phyloP scores from a whole-genome alignment of 30 jellyfish, hydroid and myxozoan species.

The Calvadosia cruxmelitensis region DNA sequence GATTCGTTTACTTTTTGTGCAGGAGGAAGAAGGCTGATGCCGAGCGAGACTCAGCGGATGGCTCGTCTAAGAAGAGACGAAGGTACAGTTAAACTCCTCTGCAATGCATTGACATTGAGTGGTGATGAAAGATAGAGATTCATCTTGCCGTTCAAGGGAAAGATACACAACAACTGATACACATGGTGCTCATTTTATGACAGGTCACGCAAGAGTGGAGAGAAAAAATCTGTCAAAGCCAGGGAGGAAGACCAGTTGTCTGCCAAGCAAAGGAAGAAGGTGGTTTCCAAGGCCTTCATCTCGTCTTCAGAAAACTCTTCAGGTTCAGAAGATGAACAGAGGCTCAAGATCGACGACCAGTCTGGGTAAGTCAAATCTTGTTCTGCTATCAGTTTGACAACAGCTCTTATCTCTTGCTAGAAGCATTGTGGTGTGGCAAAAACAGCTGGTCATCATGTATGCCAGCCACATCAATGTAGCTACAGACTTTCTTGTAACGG shows the following conservation, averaged over 20 bases:
- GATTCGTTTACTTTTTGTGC: neutral
- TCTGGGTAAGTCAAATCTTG: neutral
- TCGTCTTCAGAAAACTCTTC: slow-evolving; percentile 88
- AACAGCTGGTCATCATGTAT: neutral
- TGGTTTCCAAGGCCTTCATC: slow-evolving; percentile 73
- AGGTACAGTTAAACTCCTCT: neutral
- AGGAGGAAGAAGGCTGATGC: slow-evolving; percentile 22
- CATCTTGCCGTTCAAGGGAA: too few relatives aligned
- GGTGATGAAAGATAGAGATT: too few relatives aligned
- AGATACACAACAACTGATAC: too few relatives aligned
- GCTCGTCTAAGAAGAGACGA: slow-evolving; percentile 23
- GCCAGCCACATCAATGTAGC: neutral
- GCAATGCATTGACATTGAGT: too few relatives aligned
- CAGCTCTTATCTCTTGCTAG: neutral
- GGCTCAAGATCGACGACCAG: neutral
- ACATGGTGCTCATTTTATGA: too few relatives aligned
- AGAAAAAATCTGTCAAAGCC: slow-evolving; percentile 30
- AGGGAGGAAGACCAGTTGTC: slow-evolving; percentile 57
- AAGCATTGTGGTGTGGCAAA: neutral
- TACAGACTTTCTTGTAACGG: too few relatives aligned
- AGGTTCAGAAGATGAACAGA: slow-evolving; percentile 42
- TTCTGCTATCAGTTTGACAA: too few relatives aligned
- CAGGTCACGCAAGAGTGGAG: neutral
- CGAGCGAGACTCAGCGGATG: slow-evolving; percentile 39
- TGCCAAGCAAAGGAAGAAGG: slow-evolving; percentile 78